A percentile compares a stretch with the other conserved stretches of the same genome.
phyloP scores from a whole-genome alignment of 2,888 invertebrate genomes.

The Thera obeliscata region DNA sequence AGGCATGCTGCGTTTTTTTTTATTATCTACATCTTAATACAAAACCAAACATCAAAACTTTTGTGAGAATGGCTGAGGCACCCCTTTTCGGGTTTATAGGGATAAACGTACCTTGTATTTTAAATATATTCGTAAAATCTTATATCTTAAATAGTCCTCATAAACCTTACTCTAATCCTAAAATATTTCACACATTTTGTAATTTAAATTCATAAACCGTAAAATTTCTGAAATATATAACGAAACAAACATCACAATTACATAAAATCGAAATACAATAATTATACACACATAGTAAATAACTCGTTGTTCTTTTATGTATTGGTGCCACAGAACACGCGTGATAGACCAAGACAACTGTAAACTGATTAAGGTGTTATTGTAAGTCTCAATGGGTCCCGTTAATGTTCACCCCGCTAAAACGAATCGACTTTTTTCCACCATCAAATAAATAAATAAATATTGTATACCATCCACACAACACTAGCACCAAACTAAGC shows the following conservation, averaged over 20 bases:
- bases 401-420: too few relatives aligned
- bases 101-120: background rate
- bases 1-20: slow-evolving; percentile 21
- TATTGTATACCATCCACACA: too few relatives aligned
- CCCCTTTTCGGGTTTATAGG: slow-evolving; percentile 1
- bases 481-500: too few relatives aligned
- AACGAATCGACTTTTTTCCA: too few relatives aligned
- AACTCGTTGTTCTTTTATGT: slow-evolving; percentile 30
- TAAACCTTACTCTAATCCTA: slow-evolving; percentile 15
- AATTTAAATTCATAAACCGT: slow-evolving; percentile 17
- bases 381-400: background rate
- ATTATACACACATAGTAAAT: slow-evolving; percentile 23
- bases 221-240: slow-evolving; percentile 20
- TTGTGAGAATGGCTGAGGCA: slow-evolving; percentile 8
- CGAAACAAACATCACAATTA: slow-evolving; percentile 33
- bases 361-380: background rate
- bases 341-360: slow-evolving; percentile 12
- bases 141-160: slow-evolving; percentile 24
- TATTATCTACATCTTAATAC: too few relatives aligned
- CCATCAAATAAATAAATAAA: too few relatives aligned
- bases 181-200: slow-evolving; percentile 12
- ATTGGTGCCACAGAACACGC: slow-evolving; percentile 15
- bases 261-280: slow-evolving; percentile 11
- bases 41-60: background rate
- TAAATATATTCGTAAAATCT: slow-evolving; percentile 10